A percentile compares a stretch with the other conserved stretches of the same genome.
These are phyloP conservation scores for Todus mexicanus DNA, from an alignment of 2,797 vertebrate species.

Conservation along the genomic window DNA sequence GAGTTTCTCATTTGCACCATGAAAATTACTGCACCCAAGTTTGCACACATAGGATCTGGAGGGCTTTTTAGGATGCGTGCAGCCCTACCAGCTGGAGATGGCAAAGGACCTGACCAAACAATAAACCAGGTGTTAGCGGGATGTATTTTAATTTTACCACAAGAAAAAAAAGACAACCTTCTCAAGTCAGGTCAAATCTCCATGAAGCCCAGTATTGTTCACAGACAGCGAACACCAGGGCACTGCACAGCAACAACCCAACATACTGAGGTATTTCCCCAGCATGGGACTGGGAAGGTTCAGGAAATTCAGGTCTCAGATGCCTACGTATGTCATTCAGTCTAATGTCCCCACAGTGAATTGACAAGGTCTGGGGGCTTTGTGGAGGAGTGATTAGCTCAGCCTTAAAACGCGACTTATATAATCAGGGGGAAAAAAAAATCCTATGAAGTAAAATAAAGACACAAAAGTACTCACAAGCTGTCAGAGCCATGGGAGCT, in stretches of 20 bases:
- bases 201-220: not conserved
- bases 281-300: not conserved
- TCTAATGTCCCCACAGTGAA: not conserved
- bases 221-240: not conserved
- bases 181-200: not conserved
- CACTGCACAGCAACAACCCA: not conserved
- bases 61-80: not conserved
- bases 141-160: not conserved
- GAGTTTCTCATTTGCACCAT: not conserved
- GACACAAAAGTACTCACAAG: not conserved
- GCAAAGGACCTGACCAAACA: not conserved
- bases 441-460: not conserved
- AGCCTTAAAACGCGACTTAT: not conserved
- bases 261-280: not conserved
- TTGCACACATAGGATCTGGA: not conserved
- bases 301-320: not conserved
- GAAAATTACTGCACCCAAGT: not conserved
- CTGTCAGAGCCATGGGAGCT: not conserved
- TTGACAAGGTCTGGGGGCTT: not conserved
- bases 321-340: not conserved
- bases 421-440: not conserved
- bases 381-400: not conserved
- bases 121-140: not conserved
- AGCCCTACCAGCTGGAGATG: not conserved
- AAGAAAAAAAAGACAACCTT: not conserved